Base-by-base conservation (phyloP, 2,113 vertebrate species). In the Bothrops jararaca region DNA sequence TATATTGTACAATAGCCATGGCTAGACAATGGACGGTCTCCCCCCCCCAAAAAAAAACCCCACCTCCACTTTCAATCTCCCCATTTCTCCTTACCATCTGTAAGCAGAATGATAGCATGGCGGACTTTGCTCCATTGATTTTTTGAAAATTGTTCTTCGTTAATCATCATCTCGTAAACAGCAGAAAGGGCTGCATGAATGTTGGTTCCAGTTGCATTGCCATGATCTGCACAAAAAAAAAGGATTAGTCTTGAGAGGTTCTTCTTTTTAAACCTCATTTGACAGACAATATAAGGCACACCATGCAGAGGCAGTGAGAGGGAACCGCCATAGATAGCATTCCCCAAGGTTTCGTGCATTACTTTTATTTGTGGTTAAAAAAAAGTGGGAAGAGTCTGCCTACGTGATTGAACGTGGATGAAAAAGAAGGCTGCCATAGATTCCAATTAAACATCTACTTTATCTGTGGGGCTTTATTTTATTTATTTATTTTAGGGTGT, bases 91-190 rank as follows among this genome's bases (percentile, higher is more conserved):
- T 90, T 56, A 99, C 98, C 98, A 0, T 99, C 98, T 1, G 98
- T 98, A 92, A 98, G 95, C n/a, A 99, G 97, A 94, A 99, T 97
- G 93, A 98, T 97, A 94, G 97, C 96, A 0, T 99, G 98, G 54
- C 98, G 98, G 34, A 97, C 98, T 24, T 96, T 94, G 90, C 85
- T 5, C 97, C 96, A 97, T 10, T 6, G 2, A 64, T 90, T 53
- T 3, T 29, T 22, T 0, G 90, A 53, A 2, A 20, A 20, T 0
- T 4, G 9, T 90, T 95, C 97, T 0, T 98, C 96, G 23, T 95
- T 95, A 24, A 45, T 92, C 90, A 99, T 98, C 95, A 92, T 93
- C 18, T 93, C 9, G 15, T 92, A 94, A 20, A 98, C 97, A 0
- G 90, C 86, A 0, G 90, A 0, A 26, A 99, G 94, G 0, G 98